Conservation (phyloP, 2,113 vertebrate genomes). For the Sakesphorus luctuosus region DNA sequence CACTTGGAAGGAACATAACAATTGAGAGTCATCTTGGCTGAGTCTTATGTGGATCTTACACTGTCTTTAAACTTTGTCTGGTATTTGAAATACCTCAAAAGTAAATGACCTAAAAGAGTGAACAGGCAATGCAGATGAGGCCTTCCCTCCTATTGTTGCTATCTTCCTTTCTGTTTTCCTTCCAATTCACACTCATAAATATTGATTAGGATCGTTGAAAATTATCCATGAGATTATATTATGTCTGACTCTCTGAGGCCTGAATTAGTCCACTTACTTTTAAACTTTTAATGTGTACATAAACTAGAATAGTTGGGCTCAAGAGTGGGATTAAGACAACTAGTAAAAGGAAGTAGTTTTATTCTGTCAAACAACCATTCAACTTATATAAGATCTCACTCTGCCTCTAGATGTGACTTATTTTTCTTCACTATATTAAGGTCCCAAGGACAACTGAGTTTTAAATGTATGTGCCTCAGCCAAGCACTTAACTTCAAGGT, state of each 20-base stretch:
- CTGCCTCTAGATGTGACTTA: background rate
- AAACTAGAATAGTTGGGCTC: background rate
- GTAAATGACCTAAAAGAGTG: background rate
- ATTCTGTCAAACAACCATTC: background rate
- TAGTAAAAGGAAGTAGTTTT: background rate
- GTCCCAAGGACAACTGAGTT: background rate
- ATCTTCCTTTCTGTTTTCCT: background rate
- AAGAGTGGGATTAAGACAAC: background rate
- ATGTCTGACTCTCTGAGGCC: background rate
- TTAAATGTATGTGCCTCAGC: background rate
- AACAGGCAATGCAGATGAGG: background rate
- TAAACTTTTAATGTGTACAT: background rate
- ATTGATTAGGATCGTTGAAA: background rate
- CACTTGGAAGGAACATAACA: background rate
- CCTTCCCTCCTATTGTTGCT: background rate
- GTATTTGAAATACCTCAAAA: background rate
- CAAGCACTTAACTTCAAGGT: background rate
- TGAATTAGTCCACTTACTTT: background rate
- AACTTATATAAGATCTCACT: background rate
- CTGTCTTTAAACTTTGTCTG: background rate
- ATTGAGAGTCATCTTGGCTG: background rate
- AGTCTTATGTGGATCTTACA: fast-evolving
- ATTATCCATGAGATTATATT: background rate
- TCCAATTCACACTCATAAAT: background rate
- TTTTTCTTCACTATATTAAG: background rate